Percentiles rank a stretch among this genome's conserved stretches.
Conservation (phyloP, 2,888 invertebrate genomes). For the Lasioglossum malachurum region DNA sequence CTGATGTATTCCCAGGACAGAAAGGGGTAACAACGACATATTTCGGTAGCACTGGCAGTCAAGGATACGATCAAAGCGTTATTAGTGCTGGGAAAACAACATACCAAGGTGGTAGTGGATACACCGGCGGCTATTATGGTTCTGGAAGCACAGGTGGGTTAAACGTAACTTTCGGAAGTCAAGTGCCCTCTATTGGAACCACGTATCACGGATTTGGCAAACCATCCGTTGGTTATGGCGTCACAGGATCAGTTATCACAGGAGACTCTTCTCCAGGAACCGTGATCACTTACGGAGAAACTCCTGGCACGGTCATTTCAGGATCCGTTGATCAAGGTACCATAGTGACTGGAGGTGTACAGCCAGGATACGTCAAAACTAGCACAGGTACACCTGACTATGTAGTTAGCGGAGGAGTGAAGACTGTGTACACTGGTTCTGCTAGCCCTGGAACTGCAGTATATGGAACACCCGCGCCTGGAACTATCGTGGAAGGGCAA, state of each 20-base stretch:
- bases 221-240: slow-evolving; percentile 31
- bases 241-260: slow-evolving; percentile 49
- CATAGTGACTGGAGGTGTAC: slow-evolving; percentile 57
- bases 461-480: slow-evolving; percentile 55
- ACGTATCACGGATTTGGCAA: slow-evolving; percentile 35
- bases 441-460: slow-evolving; percentile 50
- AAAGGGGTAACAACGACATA: slow-evolving; percentile 29
- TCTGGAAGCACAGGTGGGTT: background rate
- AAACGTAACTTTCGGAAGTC: slow-evolving; percentile 37
- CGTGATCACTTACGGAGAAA: slow-evolving; percentile 62
- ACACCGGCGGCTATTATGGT: background rate
- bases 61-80: slow-evolving; percentile 22
- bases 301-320: slow-evolving; percentile 58
- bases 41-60: slow-evolving; percentile 15
- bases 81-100: slow-evolving; percentile 14
- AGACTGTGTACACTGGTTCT: slow-evolving; percentile 68
- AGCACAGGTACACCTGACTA: slow-evolving; percentile 71
- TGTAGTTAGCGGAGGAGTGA: slow-evolving; percentile 62
- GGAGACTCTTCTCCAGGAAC: slow-evolving; percentile 68
- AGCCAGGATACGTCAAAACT: slow-evolving; percentile 73
- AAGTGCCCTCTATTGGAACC: slow-evolving; percentile 22
- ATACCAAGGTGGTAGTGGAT: slow-evolving; percentile 33
- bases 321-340: slow-evolving; percentile 63
- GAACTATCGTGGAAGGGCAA: slow-evolving; percentile 62
- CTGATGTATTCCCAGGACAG: slow-evolving; percentile 12